Evolutionary conservation across 2,888 invertebrate species (phyloP), one percentile per base, ranked within the genome.

Genomic region (Ametastegia equiseti): DNA sequence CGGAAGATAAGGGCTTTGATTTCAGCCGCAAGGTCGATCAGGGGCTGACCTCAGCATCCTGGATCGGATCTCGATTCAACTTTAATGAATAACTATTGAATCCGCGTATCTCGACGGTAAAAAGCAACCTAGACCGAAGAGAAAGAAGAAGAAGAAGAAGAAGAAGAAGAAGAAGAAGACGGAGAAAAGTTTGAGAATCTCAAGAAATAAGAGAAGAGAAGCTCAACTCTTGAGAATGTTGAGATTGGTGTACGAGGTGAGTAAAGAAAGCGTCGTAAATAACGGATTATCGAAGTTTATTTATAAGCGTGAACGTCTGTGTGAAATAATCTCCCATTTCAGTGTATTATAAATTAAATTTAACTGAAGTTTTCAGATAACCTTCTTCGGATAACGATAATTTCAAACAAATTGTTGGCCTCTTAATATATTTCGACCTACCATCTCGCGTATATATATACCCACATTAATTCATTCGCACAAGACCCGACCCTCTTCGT

Each of bases 71-170:
- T 88, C 89, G 89, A 90, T 89, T 89, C 89, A 88, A 88, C 87
- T 89, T 89, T 91, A 91, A 91, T 90, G 90, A 91, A 90, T 91
- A 90, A 90, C 89, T 91, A 91, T 91, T 91, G 90, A 91, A 90
- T 91, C 89, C 88, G 67, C 77, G 81, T 86, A 84, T 81, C 36
- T 39, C 75, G 81, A 82, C 63, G 80, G 80, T 81, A 80, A 73
- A 47, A 42, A 50, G 63, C 5, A 60, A 30, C 45, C 39, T 54
- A 77, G 36, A 69, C 67, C 30, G 39, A 67, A 39, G 39, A 19
- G 5, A n/a, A 84, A 45, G 71, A 83, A 69, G 78, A 42, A 63
- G 83, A 80, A 80, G 73, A 81, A 81, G 84, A 85, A 82, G 83
- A 83, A 83, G 77, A 82, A 85, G 73, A 67, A n/a, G 39, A 67